Conservation (phyloP, 2,888 invertebrate genomes). For the Drosophila prostipennis region DNA sequence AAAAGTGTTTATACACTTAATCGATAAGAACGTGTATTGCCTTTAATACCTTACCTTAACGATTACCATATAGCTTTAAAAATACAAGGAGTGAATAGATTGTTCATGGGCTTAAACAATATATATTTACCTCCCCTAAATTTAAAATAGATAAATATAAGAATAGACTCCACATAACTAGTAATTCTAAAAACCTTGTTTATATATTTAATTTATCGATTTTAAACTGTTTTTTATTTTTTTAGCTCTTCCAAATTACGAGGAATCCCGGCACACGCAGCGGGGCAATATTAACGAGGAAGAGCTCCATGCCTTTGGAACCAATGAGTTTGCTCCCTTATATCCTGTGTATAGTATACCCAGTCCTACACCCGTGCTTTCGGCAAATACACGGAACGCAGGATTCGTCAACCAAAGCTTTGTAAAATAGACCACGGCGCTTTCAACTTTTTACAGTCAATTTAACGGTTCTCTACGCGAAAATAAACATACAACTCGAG, state of each 20-base stretch:
- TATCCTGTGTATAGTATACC: slow-evolving; percentile 82
- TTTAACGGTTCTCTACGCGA: not conserved
- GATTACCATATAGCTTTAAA: no score
- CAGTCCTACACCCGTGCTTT: slow-evolving; percentile 53
- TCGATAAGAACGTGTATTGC: not conserved
- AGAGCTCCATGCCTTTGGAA: slow-evolving; percentile 72
- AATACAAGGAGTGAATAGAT: no score
- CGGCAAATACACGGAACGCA: slow-evolving; percentile 39
- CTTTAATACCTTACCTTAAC: not conserved
- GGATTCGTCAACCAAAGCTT: slow-evolving; percentile 65
- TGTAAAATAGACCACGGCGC: slow-evolving; percentile 44
- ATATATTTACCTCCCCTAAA: no score
- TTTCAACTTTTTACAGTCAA: not conserved
- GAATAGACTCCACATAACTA: no score
- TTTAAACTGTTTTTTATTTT: not conserved
- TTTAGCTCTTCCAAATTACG: slow-evolving; percentile 78
- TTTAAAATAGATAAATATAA: no score
- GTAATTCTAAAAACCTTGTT: not conserved
- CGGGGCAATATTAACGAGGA: slow-evolving; percentile 78
- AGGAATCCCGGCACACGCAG: slow-evolving; percentile 79
- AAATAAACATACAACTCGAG: no score
- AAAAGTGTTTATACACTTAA: not conserved
- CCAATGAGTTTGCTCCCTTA: slow-evolving; percentile 80
- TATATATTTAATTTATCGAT: no score
- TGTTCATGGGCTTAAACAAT: no score